Evolutionary conservation across 2,797 vertebrate species (phyloP).

Genomic region (Florisuga fusca): DNA sequence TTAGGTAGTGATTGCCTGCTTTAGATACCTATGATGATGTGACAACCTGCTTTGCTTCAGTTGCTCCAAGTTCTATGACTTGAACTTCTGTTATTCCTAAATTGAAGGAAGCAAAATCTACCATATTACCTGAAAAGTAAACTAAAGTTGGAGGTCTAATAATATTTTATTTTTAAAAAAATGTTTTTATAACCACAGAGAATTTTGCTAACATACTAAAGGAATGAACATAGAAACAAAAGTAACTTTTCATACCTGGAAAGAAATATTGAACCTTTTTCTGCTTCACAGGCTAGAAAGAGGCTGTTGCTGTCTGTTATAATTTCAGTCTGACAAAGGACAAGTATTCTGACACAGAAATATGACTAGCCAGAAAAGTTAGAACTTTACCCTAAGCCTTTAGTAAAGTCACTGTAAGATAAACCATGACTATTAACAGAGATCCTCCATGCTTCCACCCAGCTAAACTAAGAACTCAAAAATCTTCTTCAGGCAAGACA

Average conservation of each 20-base stretch:
- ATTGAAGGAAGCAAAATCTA: not conserved
- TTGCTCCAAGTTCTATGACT: not conserved
- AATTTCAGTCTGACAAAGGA: not conserved
- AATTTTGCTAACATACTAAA: not conserved
- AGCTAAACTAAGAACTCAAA: not conserved
- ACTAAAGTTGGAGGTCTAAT: not conserved
- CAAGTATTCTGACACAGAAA: not conserved
- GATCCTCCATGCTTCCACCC: not conserved
- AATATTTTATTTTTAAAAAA: not conserved
- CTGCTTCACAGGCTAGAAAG: not conserved
- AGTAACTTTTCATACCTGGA: not conserved
- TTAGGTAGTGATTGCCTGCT: not conserved
- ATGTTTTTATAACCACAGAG: fast-evolving
- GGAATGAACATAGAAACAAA: not conserved
- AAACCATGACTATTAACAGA: not conserved
- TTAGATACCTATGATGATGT: not conserved
- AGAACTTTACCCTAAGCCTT: not conserved
- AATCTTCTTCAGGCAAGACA: fast-evolving
- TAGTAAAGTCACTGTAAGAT: not conserved
- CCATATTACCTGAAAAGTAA: not conserved
- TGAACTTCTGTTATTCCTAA: not conserved
- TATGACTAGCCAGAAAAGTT: not conserved
- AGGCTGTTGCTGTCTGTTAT: not conserved
- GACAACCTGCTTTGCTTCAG: not conserved
- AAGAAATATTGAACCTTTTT: not conserved